A percentile compares a stretch with the other conserved stretches of the same genome.
Evolutionary conservation across 2,888 invertebrate genomes (phyloP).

Genomic region (Brachylomia viminalis): DNA sequence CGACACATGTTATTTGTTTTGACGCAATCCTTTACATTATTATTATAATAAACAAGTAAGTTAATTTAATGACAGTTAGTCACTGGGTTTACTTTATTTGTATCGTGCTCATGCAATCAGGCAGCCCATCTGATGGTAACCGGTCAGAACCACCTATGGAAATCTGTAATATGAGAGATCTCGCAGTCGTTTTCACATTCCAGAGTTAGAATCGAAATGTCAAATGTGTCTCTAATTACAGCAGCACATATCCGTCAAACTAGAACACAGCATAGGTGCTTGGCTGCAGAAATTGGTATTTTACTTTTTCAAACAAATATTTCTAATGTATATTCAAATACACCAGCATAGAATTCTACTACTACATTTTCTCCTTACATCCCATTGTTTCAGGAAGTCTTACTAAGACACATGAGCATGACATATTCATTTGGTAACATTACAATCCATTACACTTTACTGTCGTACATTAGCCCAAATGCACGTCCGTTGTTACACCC

Average conservation of each 20-base stretch:
- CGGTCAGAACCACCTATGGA: not conserved
- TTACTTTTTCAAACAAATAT: not conserved
- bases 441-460: constrained; percentile 66
- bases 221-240: not conserved
- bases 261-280: not conserved
- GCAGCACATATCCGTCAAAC: not conserved
- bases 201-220: not conserved
- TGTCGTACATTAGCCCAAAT: constrained; percentile 74
- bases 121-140: not conserved
- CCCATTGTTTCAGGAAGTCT: constrained; percentile 53
- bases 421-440: constrained; percentile 64
- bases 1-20: constrained; percentile 61
- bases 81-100: constrained; percentile 16
- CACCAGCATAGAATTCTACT: not conserved
- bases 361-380: constrained; percentile 26
- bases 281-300: not conserved
- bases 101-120: not conserved
- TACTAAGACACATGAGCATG: constrained; percentile 36
- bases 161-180: not conserved
- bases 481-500: constrained; percentile 68
- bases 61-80: not conserved
- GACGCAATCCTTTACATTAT: constrained; percentile 46
- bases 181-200: not conserved
- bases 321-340: not conserved
- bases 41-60: constrained; percentile 1